Conservation (phyloP, 1,140 invertebrate species). For the Eueides isabella region DNA sequence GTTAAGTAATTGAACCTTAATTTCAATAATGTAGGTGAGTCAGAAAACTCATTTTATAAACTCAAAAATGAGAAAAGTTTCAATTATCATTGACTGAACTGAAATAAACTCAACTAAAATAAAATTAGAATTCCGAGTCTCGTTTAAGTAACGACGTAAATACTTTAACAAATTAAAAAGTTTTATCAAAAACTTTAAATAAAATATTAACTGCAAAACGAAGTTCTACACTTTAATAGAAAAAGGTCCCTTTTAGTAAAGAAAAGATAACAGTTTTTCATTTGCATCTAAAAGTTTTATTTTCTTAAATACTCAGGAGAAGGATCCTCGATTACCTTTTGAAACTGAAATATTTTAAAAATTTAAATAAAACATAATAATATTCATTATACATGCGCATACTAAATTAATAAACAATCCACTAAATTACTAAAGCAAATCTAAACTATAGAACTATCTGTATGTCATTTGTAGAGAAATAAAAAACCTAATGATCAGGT, state of each 20-base stretch:
- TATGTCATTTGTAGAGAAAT: too few species aligned
- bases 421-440: too few species aligned
- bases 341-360: neutral
- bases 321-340: neutral
- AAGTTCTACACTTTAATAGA: slow-evolving; percentile 8
- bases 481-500: neutral
- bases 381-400: too few species aligned
- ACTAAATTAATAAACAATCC: too few species aligned
- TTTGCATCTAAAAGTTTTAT: slow-evolving; percentile 1
- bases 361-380: neutral
- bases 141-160: neutral
- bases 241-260: neutral
- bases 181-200: slow-evolving; percentile 12
- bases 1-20: too few species aligned
- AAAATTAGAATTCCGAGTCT: slow-evolving; percentile 4
- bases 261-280: slow-evolving; percentile 5
- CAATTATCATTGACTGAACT: slow-evolving; percentile 4
- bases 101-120: slow-evolving; percentile 1
- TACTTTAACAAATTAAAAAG: slow-evolving; percentile 6
- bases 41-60: too few species aligned
- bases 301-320: neutral
- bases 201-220: slow-evolving; percentile 8
- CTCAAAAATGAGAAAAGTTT: neutral
- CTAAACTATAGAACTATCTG: too few species aligned
- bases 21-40: too few species aligned